Evolutionary conservation across 2,797 vertebrate genomes (phyloP), one percentile per base, ranked within the genome.

Genomic region (Macroramphosus scolopax): DNA sequence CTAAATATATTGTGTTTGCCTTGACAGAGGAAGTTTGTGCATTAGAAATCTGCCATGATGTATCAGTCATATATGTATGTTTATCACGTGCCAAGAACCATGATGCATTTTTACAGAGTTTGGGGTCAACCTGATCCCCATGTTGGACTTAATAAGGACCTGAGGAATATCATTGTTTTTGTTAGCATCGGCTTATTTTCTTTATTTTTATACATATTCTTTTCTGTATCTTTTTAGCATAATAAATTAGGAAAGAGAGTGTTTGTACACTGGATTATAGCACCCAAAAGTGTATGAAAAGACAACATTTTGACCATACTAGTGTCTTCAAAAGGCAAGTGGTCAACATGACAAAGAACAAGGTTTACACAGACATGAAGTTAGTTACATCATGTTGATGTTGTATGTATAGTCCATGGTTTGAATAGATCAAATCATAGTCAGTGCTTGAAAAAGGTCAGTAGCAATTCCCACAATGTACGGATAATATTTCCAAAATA

Each of bases 241-340:
- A 82, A 87, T 84, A 82, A 87, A 88, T 78, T 68, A 58, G 69
- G 20, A 13, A 45, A 20, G 5, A 45, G 9, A 31, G 29, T 4
- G 26, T 29, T 8, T 4, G 26, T 9, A n/a, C 3, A n/a, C 12
- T 13, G 5, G 29, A 31, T n/a, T 8, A 13, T 31, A 31, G 12
- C n/a, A 13, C 2, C 25, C 20, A 22, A 26, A 26, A 26, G 8
- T 9, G 3, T 2, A 26, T 7, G 8, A 26, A 26, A 22, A 22
- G 20, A 6, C 6, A 6, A 3, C 20, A 22, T 22, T 22, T 22
- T 22, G 20, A 22, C 20, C 6, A 3, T 22, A 6, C 20, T 3
- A 22, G 3, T 22, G 20, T 3, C 20, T 22, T n/a, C n/a, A n/a
- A n/a, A n/a, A n/a, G n/a, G n/a, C n/a, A n/a, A n/a, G n/a, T n/a